Conservation (phyloP, 2,797 vertebrate species). For the Trachops cirrhosus region DNA sequence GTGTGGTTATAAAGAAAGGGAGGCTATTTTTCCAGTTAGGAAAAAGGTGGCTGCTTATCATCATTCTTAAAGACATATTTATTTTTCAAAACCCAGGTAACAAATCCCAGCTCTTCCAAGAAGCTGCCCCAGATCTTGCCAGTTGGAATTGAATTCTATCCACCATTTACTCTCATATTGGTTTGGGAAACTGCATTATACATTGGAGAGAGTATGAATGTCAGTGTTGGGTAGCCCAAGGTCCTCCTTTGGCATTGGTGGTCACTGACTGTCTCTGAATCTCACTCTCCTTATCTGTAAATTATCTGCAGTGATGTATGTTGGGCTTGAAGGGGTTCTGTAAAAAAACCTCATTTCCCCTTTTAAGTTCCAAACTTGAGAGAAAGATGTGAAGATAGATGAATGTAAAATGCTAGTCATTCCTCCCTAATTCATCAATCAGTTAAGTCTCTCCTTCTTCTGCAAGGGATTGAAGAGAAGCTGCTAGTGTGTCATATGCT, state of each 20-base stretch:
- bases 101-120: constrained; percentile 35
- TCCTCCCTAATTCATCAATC: not conserved
- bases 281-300: not conserved
- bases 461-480: not conserved
- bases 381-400: not conserved
- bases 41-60: constrained; percentile 28
- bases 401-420: not conserved
- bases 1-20: constrained; percentile 57
- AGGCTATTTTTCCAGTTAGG: constrained; percentile 29
- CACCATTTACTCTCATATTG: not conserved
- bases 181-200: not conserved
- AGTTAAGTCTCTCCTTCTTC: not conserved
- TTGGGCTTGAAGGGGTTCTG: fast-evolving
- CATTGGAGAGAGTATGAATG: not conserved
- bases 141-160: not conserved
- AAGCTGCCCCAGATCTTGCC: not conserved
- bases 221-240: not conserved
- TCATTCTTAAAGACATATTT: constrained; percentile 46
- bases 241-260: not conserved
- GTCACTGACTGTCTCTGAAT: not conserved
- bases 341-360: not conserved
- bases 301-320: not conserved
- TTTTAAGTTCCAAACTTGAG: not conserved
- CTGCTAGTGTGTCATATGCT: not conserved
- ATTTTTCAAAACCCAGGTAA: constrained; percentile 44